phyloP scores from a whole-genome alignment of 2,888 invertebrate genomes.

The Epistrophe grossulariae region DNA sequence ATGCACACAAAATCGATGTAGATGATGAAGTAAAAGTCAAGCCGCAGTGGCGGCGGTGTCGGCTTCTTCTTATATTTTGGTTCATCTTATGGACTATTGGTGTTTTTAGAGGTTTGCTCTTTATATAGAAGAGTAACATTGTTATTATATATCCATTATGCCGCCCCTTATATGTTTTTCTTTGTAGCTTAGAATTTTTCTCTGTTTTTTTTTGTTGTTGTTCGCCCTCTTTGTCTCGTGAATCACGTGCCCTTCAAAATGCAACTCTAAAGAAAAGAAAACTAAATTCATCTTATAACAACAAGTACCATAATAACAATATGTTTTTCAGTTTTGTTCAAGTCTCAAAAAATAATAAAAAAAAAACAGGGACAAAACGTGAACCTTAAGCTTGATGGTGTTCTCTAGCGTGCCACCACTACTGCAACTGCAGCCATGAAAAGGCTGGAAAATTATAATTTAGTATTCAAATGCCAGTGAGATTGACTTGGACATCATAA shows the following conservation, averaged over 20 bases:
- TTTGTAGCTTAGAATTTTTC: constrained; percentile 58
- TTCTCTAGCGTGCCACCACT: background rate
- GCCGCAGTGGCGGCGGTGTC: constrained; percentile 13
- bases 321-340: constrained; percentile 46
- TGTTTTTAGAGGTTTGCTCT: constrained; percentile 56
- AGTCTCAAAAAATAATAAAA: background rate
- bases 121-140: constrained; percentile 63
- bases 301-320: constrained; percentile 62
- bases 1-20: constrained; percentile 23
- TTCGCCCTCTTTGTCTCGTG: constrained; percentile 24
- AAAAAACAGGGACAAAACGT: constrained; percentile 57
- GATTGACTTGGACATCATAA: constrained; percentile 75
- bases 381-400: constrained; percentile 35
- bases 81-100: constrained; percentile 51
- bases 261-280: constrained; percentile 53
- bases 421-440: constrained; percentile 47
- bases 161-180: constrained; percentile 54
- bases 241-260: constrained; percentile 74
- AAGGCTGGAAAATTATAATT: constrained; percentile 74
- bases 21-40: constrained; percentile 58
- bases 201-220: constrained; percentile 16
- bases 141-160: constrained; percentile 75
- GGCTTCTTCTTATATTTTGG: constrained; percentile 32
- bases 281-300: constrained; percentile 51
- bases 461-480: constrained; percentile 74